Base-by-base conservation (phyloP, 2,113 vertebrate genomes). In the Cardinalis cardinalis region DNA sequence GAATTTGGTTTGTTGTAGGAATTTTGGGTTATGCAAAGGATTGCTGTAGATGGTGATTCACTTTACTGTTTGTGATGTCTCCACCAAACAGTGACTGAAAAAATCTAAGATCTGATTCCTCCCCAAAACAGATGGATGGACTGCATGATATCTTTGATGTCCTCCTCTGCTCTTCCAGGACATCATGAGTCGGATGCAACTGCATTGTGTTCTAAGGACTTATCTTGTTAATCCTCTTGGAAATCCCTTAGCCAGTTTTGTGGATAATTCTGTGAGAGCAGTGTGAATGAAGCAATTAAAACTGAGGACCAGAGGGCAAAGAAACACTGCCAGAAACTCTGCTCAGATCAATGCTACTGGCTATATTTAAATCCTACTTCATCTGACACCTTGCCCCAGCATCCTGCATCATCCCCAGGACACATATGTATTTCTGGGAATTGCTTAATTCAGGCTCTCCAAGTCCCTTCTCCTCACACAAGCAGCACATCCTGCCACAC, bases 211-310 rank as follows among this genome's bases (percentile, higher is more conserved):
- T 90, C 65, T 75, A 46, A 90, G 53, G 59, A 56, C 20, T 87
- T 92, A 58, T 52, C 46, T 81, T 64, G 64, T 7, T 85, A 82
- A 89, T 76, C 71, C 58, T 72, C 34, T 72, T n/a, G 12, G 58
- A 84, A 92, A 87, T 77, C 31, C 28, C 40, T 73, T 63, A 49
- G 38, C 49, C 34, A 59, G 41, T 75, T 85, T 61, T 73, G 49
- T 49, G 34, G 44, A 38, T 86, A 88, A 78, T 49, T 80, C 18
- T 65, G 48, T 74, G 60, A 94, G 36, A 75, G 34, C 31, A 36
- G 28, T 56, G 53, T 49, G 69, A 91, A 87, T 34, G 38, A 95
- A 91, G 61, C 61, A 84, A 86, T 93, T 87, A 90, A 91, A 88
- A 88, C 63, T 20, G 21, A 86, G 66, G 31, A 61, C 58, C 65